Conservation (phyloP, 2,797 vertebrate species). For the Poecilia wingei region DNA sequence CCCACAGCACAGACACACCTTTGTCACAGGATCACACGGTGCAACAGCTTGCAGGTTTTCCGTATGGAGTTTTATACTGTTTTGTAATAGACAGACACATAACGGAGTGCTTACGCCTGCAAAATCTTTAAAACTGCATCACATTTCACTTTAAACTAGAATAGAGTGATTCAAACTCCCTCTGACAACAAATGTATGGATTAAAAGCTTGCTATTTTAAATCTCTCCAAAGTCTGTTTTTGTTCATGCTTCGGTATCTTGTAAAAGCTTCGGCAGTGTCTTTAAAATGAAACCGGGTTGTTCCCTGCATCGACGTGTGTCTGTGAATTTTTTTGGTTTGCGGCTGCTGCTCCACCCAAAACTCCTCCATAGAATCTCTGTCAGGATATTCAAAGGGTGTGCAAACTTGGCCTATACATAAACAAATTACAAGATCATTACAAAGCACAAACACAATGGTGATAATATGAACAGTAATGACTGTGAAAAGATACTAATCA, state of each 20-base stretch:
- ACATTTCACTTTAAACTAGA: not conserved
- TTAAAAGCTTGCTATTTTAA: constrained; percentile 6
- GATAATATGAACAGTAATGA: no score
- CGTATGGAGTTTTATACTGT: not conserved
- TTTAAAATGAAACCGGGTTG: not conserved
- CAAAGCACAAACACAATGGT: not conserved
- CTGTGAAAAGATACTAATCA: no score
- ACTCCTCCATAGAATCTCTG: not conserved
- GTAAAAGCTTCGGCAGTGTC: constrained; percentile 4
- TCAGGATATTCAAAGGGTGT: constrained; percentile 31
- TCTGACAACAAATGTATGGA: constrained; percentile 10
- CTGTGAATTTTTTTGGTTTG: constrained; percentile 13
- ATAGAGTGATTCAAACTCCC: constrained; percentile 27
- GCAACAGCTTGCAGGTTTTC: constrained; percentile 8
- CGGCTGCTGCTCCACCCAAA: constrained; percentile 41
- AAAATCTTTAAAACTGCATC: not conserved
- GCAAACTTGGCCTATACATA: constrained; percentile 27
- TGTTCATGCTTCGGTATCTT: constrained; percentile 1
- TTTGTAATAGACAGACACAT: not conserved
- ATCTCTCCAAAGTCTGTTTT: not conserved
- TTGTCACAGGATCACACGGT: constrained; percentile 45
- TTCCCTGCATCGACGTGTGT: not conserved
- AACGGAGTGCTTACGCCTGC: not conserved
- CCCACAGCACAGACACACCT: constrained; percentile 59
- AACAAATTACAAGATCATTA: not conserved